A percentile compares a stretch with the other conserved stretches of the same genome.
Conservation (phyloP, 2,797 vertebrate species). For the Psittacula echo region DNA sequence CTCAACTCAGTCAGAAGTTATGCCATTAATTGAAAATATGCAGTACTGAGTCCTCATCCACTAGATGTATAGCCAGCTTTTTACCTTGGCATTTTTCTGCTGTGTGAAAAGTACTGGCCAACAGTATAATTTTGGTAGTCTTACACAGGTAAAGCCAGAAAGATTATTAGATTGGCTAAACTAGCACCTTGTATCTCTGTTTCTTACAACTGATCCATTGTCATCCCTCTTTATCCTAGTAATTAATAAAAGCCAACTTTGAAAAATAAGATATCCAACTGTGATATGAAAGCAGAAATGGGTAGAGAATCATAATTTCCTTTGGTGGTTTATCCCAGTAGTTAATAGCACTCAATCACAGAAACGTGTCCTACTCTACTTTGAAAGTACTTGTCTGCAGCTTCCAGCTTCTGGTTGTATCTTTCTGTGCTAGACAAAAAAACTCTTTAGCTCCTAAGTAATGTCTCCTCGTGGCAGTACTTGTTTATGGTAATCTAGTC, state of each 20-base stretch:
- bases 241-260: not conserved
- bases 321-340: not conserved
- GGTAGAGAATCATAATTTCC: not conserved
- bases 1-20: not conserved
- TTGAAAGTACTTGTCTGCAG: not conserved
- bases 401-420: not conserved
- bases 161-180: not conserved
- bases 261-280: not conserved
- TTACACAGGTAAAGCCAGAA: not conserved
- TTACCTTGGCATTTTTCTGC: not conserved
- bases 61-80: not conserved
- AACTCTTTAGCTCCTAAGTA: not conserved
- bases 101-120: not conserved
- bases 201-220: not conserved
- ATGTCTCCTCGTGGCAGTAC: not conserved
- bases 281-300: not conserved
- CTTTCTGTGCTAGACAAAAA: not conserved
- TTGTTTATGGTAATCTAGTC: not conserved
- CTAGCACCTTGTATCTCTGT: not conserved
- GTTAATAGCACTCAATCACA: not conserved
- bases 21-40: not conserved
- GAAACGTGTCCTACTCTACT: not conserved
- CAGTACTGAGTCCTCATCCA: not conserved
- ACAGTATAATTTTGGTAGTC: not conserved
- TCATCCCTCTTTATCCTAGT: not conserved